A percentile compares a stretch with the other conserved stretches of the same genome.
Conservation (phyloP, 2,888 invertebrate species). For the Salpingus planirostris region DNA sequence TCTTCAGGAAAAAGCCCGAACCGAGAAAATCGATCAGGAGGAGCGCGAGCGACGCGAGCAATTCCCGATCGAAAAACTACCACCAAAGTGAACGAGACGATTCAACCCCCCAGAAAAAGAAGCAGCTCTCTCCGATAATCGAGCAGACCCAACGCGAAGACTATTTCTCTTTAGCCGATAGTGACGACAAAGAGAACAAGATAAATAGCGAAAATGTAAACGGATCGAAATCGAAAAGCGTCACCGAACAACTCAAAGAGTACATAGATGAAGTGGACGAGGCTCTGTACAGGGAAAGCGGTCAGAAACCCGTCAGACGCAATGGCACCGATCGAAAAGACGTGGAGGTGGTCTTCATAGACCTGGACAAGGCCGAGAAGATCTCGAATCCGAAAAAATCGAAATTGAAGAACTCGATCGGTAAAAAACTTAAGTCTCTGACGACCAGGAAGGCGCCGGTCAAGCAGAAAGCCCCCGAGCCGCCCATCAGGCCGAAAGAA, state of each 20-base stretch:
- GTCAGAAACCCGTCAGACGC: constrained; percentile 17
- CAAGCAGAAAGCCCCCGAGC: too few species aligned
- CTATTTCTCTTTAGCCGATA: constrained; percentile 52
- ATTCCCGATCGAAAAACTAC: constrained; percentile 46
- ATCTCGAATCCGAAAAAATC: constrained; percentile 24
- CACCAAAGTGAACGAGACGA: constrained; percentile 41
- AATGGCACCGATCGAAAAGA: constrained; percentile 8
- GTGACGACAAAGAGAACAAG: constrained; percentile 24
- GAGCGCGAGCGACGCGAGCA: constrained; percentile 47
- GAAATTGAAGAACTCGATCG: constrained; percentile 25
- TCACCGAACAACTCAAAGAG: constrained; percentile 34
- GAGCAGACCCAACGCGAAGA: constrained; percentile 66
- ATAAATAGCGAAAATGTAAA: constrained; percentile 17
- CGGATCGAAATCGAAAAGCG: constrained; percentile 25
- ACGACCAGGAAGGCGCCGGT: constrained; percentile 24
- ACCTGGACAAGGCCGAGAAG: constrained; percentile 38
- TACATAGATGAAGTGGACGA: constrained; percentile 37
- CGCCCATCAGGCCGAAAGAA: too few species aligned
- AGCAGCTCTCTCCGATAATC: constrained; percentile 70
- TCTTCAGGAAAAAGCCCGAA: constrained; percentile 58
- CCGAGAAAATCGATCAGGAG: constrained; percentile 43
- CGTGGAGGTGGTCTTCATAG: constrained; percentile 36
- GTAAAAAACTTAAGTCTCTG: constrained; percentile 29
- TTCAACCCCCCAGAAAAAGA: constrained; percentile 46
- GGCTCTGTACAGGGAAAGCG: constrained; percentile 30